Conservation (phyloP, 2,888 invertebrate species). For the Limenitis camilla region DNA sequence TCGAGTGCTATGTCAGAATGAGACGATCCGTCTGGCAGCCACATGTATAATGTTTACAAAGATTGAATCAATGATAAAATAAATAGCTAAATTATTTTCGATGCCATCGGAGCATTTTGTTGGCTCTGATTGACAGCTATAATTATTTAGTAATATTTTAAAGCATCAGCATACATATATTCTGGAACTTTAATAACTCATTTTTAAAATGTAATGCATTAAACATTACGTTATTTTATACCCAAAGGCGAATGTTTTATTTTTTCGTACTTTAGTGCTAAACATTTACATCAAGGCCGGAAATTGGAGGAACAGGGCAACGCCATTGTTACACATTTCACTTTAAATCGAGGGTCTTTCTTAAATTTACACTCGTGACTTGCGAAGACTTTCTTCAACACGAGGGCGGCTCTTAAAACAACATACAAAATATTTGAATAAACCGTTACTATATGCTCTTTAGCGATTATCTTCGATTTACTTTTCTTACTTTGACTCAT, state of each 20-base stretch:
- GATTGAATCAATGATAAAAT: constrained; percentile 17
- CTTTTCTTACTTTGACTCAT: neutral
- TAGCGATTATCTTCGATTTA: constrained; percentile 23
- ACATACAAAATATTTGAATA: constrained; percentile 29
- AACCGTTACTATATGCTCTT: constrained; percentile 43
- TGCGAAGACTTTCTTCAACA: constrained; percentile 47
- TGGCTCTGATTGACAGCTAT: constrained; percentile 3
- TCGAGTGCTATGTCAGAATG: constrained; percentile 18
- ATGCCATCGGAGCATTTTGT: neutral
- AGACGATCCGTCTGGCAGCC: constrained; percentile 17
- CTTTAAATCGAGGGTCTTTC: constrained; percentile 73
- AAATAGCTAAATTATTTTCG: constrained; percentile 9
- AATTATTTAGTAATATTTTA: neutral
- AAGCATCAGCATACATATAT: neutral
- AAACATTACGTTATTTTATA: neutral
- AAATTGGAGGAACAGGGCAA: constrained; percentile 66
- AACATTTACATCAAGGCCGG: constrained; percentile 58
- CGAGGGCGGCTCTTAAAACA: constrained; percentile 32
- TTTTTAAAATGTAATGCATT: neutral
- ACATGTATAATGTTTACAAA: constrained; percentile 18
- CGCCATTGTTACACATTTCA: constrained; percentile 70
- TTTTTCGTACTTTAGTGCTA: constrained; percentile 57
- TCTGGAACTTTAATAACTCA: neutral
- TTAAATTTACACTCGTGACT: constrained; percentile 73
- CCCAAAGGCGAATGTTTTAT: neutral